Percentiles rank a stretch among this genome's conserved stretches.
These are phyloP conservation scores for Rhyacichthys aspro DNA, from an alignment of 2,797 vertebrate species.

Conservation along the genomic window DNA sequence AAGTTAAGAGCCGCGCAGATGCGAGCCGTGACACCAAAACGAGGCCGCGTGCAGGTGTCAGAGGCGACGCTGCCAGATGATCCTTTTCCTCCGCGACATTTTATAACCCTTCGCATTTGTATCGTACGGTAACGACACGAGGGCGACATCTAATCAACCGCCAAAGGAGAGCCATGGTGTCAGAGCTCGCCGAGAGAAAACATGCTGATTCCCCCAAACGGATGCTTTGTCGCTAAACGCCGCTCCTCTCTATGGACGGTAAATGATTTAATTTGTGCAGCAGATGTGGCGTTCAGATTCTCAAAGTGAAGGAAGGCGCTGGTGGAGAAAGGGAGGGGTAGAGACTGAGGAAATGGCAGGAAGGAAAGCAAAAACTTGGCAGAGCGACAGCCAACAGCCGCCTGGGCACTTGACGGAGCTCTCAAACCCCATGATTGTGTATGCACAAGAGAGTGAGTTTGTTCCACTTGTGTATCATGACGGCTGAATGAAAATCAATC, in stretches of 20 bases:
- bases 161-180: slow-evolving; percentile 58
- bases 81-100: slow-evolving; percentile 58
- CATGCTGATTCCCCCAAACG: slow-evolving; percentile 70
- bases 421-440: slow-evolving; percentile 68
- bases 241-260: slow-evolving; percentile 73
- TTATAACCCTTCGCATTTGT: slow-evolving; percentile 37
- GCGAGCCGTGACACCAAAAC: slow-evolving; percentile 30
- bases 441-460: slow-evolving; percentile 37
- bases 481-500: slow-evolving; percentile 85
- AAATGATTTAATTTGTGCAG: slow-evolving; percentile 81
- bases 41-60: slow-evolving; percentile 59
- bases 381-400: slow-evolving; percentile 70
- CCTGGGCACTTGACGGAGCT: slow-evolving; percentile 71
- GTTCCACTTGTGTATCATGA: slow-evolving; percentile 72
- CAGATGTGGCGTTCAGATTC: slow-evolving; percentile 75
- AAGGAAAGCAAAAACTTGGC: slow-evolving; percentile 76
- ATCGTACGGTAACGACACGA: slow-evolving; percentile 33
- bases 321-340: slow-evolving; percentile 50
- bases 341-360: slow-evolving; percentile 78
- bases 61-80: slow-evolving; percentile 56
- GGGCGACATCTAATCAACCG: slow-evolving; percentile 69
- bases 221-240: slow-evolving; percentile 73
- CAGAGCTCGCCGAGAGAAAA: slow-evolving; percentile 64
- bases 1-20: slow-evolving; percentile 45
- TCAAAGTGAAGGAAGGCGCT: slow-evolving; percentile 50